These are phyloP conservation scores for Drosophila recens DNA, from an alignment of 2,888 invertebrate species.

Conservation along the genomic window DNA sequence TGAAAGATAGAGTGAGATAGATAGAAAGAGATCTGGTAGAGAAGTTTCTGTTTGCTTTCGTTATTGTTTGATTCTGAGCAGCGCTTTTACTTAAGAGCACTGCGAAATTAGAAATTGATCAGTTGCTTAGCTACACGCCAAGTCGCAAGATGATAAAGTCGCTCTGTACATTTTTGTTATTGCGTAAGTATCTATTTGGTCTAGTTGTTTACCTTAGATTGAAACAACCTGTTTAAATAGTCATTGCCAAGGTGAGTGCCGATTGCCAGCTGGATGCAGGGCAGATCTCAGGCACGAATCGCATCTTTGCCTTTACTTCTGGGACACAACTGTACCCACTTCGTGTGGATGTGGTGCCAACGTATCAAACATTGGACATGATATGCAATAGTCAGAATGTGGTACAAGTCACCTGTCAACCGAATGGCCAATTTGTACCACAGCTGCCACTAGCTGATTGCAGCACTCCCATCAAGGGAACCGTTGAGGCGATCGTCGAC, in stretches of 20 bases:
- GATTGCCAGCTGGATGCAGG: constrained; percentile 31
- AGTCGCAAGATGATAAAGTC: constrained; percentile 32
- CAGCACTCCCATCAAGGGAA: neutral
- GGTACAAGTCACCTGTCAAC: constrained; percentile 21
- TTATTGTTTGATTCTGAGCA: neutral
- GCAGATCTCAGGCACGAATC: constrained; percentile 29
- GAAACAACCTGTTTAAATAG: constrained; percentile 25
- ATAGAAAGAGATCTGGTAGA: neutral
- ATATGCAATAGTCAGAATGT: constrained; percentile 32
- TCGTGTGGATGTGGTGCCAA: constrained; percentile 31
- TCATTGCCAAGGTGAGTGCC: constrained; percentile 23
- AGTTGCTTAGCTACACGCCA: constrained; percentile 20
- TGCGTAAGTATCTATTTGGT: neutral
- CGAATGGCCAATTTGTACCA: constrained; percentile 12
- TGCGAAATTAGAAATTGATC: neutral
- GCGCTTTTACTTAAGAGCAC: constrained; percentile 8
- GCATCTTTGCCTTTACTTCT: constrained; percentile 35
- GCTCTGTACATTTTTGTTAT: neutral
- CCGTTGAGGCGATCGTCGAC: neutral
- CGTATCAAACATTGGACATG: constrained; percentile 17
- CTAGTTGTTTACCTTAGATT: constrained; percentile 1
- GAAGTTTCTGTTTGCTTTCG: neutral
- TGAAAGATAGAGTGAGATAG: neutral
- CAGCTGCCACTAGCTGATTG: constrained; percentile 21
- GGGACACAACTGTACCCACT: constrained; percentile 2